Evolutionary conservation across 2,113 vertebrate genomes (phyloP), one percentile per base, ranked within the genome.

Genomic region (Strix uralensis): DNA sequence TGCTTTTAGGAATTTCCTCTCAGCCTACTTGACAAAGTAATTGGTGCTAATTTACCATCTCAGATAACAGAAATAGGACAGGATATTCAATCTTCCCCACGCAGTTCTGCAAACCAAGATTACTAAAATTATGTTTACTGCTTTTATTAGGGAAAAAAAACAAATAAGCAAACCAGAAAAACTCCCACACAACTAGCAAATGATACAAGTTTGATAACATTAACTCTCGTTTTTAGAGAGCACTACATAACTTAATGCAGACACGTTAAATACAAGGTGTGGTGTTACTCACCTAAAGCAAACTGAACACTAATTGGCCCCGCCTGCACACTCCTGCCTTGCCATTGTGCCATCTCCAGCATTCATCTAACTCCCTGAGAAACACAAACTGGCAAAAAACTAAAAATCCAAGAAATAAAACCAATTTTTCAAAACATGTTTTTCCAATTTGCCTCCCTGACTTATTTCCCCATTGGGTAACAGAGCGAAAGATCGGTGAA

Each of bases 1-100:
- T 82, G 49, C 86, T 67, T 67, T 93, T 38, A 81, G 79, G 38
- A 77, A 95, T 84, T 95, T 96, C 96, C 96, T 93, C 49, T 92
- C 19, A 29, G 80, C 44, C 42, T 74, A 84, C 82, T 78, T 81
- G 75, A 95, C 10, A 61, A 83, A 78, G 67, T 57, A 93, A 93
- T 94, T 83, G 90, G 88, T 25, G 46, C 63, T 86, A 67, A 88
- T 66, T 92, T 42, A 70, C 62, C 16, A 51, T n/a, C 47, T 57
- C 21, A 49, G 66, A 73, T 86, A 90, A 93, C 54, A 94, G 55
- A 94, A 62, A 36, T 1, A 59, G 57, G 42, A 74, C 32, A 42
- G 27, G 2, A 7, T 66, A 85, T 26, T 85, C 63, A 42, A 49
- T 25, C 54, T 63, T 71, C 16, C 29, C n/a, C 1, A 0, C 4